Conservation (phyloP, 2,113 vertebrate species). For the Oceanodroma tethys region DNA sequence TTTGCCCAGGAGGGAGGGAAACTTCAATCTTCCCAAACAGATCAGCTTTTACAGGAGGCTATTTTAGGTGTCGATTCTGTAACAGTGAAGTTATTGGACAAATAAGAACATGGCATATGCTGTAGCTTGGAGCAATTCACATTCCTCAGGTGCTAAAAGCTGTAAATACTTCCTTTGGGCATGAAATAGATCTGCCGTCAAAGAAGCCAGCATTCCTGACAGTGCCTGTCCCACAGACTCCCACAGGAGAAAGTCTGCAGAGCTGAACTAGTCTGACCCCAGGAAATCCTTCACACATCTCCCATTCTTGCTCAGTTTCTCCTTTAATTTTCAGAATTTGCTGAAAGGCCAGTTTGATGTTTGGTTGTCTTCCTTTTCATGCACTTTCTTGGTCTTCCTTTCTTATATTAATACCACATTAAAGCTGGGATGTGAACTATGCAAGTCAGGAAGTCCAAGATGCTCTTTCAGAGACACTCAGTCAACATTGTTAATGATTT, state of each 20-base stretch:
- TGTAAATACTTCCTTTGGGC: conserved; percentile 57
- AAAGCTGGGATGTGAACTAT: neutral
- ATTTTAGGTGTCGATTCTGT: conserved; percentile 26
- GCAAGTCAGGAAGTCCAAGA: neutral
- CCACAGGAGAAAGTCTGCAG: conserved; percentile 9
- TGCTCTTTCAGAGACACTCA: neutral
- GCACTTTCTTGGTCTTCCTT: neutral
- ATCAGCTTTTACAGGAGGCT: conserved; percentile 16
- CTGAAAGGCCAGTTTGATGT: neutral
- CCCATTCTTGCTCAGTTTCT: neutral
- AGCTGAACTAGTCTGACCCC: conserved; percentile 50
- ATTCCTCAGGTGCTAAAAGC: conserved; percentile 57
- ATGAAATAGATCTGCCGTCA: conserved; percentile 26
- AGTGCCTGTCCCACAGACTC: conserved; percentile 23
- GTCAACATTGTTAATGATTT: neutral
- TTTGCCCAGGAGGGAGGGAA: neutral
- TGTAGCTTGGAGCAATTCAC: neutral
- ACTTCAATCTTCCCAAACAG: neutral
- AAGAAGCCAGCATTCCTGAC: conserved; percentile 37
- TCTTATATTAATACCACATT: conserved; percentile 9
- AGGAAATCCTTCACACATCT: conserved; percentile 38
- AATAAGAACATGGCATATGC: conserved; percentile 4
- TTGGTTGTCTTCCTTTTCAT: neutral
- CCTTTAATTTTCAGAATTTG: neutral
- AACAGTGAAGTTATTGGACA: conserved; percentile 39